phyloP scores from a whole-genome alignment of 2,113 vertebrate species.

The Castor canadensis region DNA sequence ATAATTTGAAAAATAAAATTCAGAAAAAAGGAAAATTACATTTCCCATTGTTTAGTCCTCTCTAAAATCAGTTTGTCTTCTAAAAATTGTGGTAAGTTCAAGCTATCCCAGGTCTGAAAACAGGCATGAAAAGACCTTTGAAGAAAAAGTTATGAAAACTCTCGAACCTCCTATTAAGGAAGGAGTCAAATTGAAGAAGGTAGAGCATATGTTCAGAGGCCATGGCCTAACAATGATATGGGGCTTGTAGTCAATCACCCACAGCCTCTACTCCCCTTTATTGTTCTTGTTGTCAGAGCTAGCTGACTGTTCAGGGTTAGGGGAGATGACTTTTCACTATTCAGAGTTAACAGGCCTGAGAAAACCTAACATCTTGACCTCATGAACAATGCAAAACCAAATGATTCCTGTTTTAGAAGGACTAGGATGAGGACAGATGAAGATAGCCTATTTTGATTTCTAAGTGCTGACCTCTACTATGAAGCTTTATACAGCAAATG shows the following conservation, averaged over 20 bases:
- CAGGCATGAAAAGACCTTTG: background rate
- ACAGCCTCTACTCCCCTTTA: background rate
- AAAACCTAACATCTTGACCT: background rate
- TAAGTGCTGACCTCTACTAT: background rate
- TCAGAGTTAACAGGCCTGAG: background rate
- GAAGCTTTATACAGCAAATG: background rate
- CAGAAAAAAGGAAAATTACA: background rate
- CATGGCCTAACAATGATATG: background rate
- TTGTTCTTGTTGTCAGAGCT: background rate
- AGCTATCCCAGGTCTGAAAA: background rate
- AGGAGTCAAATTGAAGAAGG: background rate
- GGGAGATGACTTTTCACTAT: background rate
- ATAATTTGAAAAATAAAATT: background rate
- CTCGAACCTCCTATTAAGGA: background rate
- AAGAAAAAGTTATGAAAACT: background rate
- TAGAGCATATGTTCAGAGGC: background rate
- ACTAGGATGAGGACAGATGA: background rate
- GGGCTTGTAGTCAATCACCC: background rate
- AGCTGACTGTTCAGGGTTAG: background rate
- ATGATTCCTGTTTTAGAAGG: background rate
- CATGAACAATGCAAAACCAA: background rate
- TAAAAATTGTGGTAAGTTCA: constrained; percentile 1
- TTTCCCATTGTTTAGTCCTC: background rate
- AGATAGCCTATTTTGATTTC: background rate
- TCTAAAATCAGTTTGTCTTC: background rate